Conservation (phyloP, 2,888 invertebrate species). For the Drosophila crucigera region DNA sequence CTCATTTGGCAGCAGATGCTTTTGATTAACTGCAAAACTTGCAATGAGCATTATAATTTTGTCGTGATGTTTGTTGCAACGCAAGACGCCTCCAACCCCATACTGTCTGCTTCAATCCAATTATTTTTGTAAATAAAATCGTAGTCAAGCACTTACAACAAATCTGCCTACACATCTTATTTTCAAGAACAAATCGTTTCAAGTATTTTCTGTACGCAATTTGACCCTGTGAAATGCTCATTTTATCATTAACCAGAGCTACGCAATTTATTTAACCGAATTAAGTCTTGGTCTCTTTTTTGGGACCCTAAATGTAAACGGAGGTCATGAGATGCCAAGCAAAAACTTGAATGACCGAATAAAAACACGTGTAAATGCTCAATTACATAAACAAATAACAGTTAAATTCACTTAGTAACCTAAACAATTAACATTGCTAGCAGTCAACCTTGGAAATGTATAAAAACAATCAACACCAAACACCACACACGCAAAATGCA, state of each 20-base stretch:
- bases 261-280: constrained; percentile 4
- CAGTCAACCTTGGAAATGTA: constrained; percentile 16
- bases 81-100: not conserved
- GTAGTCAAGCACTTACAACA: not conserved
- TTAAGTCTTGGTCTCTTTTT: constrained; percentile 11
- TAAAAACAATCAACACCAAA: constrained; percentile 27
- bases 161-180: constrained; percentile 3
- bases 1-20: too few species aligned
- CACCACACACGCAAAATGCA: constrained; percentile 31
- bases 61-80: not conserved
- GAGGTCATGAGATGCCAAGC: constrained; percentile 42
- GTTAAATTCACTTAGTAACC: constrained; percentile 37
- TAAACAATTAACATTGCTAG: constrained; percentile 52
- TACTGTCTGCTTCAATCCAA: not conserved
- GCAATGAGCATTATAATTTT: not conserved
- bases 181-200: constrained; percentile 20
- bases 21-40: too few species aligned
- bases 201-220: not conserved
- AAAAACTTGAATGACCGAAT: constrained; percentile 22
- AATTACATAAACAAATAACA: constrained; percentile 24
- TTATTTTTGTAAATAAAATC: not conserved
- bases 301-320: constrained; percentile 25
- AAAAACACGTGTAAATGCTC: constrained; percentile 29
- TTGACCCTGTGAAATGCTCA: constrained; percentile 6
- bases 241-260: not conserved